Evolutionary conservation across 2,888 invertebrate species (phyloP), one percentile per base, ranked within the genome.

Genomic region (Agrochola lychnidis): DNA sequence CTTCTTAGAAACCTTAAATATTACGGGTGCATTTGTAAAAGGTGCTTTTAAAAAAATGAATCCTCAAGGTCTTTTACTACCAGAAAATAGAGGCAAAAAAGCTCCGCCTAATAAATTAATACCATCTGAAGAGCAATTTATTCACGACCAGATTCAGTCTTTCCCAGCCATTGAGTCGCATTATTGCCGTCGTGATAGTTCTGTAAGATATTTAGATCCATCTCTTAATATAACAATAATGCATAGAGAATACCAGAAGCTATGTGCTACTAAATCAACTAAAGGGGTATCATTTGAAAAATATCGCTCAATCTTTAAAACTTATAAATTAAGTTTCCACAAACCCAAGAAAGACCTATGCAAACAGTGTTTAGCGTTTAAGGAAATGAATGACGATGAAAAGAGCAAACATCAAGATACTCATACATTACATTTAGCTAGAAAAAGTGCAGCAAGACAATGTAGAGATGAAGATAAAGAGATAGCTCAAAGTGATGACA

Each of bases 311-410:
- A 64, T 71, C 45, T 80, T 80, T 42, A 72, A 42, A 70, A 25
- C 68, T n/a, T 81, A 78, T 71, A 89, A 87, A 77, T 81, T 89
- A 68, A 85, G 82, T 62, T 70, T 70, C 40, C 59, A 70, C 19
- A 30, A 30, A 30, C 70, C 70, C 25, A 70, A 70, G 84, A 90
- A 89, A 79, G 88, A 89, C 74, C 84, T 89, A 69, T 90, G 88
- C 70, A 87, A 85, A 73, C 81, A 81, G 81, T 90, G 76, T 30
- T 19, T 68, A 40, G 68, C 67, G 25, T 51, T 36, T 36, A 67
- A 51, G 51, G 67, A 67, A 67, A 51, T 67, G 30, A 76, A 70
- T 25, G 40, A 59, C 42, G 66, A 72, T 22, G 63, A 72, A 57
- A 42, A 57, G 25, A 62, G 45, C 42, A 59, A 61, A 62, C 62